Conservation (phyloP, 2,888 invertebrate species). For the Heliconius cydno region DNA sequence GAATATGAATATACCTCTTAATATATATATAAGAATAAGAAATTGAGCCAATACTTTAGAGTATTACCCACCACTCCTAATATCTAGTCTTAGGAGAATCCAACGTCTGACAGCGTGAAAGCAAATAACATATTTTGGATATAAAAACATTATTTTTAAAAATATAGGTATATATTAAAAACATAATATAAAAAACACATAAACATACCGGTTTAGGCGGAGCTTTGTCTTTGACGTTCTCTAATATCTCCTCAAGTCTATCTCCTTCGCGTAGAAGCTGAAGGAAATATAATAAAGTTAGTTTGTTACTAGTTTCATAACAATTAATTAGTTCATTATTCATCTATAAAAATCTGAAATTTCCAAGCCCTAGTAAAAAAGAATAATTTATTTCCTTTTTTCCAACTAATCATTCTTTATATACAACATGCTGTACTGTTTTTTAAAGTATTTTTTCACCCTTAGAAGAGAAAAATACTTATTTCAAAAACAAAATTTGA, state of each 20-base stretch:
- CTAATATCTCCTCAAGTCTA: constrained; percentile 55
- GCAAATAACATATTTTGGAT: constrained; percentile 27
- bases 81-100: constrained; percentile 62
- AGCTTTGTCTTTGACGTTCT: constrained; percentile 53
- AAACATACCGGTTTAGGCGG: constrained; percentile 58
- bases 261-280: constrained; percentile 67
- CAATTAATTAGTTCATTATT: too few species aligned
- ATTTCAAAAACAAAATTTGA: too few species aligned
- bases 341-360: too few species aligned
- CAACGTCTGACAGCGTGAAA: constrained; percentile 66
- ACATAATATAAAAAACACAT: neutral
- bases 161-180: neutral
- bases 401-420: too few species aligned
- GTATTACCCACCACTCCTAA: constrained; percentile 43
- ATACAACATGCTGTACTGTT: too few species aligned
- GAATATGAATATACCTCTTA: neutral
- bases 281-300: constrained; percentile 36
- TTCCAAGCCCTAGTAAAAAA: too few species aligned
- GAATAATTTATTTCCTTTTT: too few species aligned
- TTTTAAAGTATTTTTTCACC: too few species aligned
- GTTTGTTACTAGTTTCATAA: too few species aligned
- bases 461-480: too few species aligned
- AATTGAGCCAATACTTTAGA: constrained; percentile 46
- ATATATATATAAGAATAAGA: neutral
- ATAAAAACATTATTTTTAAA: constrained; percentile 14